phyloP scores from a whole-genome alignment of 2,797 vertebrate species.

The Tragopan temminckii region DNA sequence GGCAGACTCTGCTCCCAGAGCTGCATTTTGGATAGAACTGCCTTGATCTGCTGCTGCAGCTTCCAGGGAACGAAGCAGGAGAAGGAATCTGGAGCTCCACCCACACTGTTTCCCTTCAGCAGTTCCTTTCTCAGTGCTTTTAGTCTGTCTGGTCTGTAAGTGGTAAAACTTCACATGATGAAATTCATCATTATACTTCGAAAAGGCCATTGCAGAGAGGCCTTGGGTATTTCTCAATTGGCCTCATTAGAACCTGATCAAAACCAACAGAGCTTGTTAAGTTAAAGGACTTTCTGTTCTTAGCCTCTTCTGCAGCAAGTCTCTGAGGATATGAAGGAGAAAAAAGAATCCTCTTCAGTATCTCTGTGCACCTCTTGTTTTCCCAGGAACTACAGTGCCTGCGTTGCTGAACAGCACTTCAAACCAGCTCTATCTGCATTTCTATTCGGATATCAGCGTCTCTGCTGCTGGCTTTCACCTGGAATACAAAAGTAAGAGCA shows the following conservation, averaged over 20 bases:
- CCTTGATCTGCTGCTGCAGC: neutral
- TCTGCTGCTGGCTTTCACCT: slow-evolving; percentile 97
- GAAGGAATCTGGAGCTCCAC: neutral
- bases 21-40: fast-evolving
- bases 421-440: slow-evolving; percentile 98
- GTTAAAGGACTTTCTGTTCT: slow-evolving; percentile 26
- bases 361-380: slow-evolving; percentile 39
- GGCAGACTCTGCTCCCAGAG: neutral
- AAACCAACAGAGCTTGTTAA: slow-evolving; percentile 18
- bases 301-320: slow-evolving; percentile 21
- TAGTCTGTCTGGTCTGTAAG: neutral
- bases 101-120: neutral
- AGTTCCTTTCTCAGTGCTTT: neutral
- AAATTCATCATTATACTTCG: neutral
- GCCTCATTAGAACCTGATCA: slow-evolving; percentile 56
- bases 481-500: slow-evolving; percentile 96
- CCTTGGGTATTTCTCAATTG: slow-evolving; percentile 5
- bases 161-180: neutral
- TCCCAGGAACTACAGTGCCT: slow-evolving; percentile 94
- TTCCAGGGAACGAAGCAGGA: neutral
- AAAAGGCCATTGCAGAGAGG: neutral
- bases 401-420: slow-evolving; percentile 98
- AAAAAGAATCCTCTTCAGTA: neutral
- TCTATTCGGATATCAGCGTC: slow-evolving; percentile 98
- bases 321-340: neutral